Evolutionary conservation across 2,113 vertebrate species (phyloP).

Genomic region (Saguinus midas): DNA sequence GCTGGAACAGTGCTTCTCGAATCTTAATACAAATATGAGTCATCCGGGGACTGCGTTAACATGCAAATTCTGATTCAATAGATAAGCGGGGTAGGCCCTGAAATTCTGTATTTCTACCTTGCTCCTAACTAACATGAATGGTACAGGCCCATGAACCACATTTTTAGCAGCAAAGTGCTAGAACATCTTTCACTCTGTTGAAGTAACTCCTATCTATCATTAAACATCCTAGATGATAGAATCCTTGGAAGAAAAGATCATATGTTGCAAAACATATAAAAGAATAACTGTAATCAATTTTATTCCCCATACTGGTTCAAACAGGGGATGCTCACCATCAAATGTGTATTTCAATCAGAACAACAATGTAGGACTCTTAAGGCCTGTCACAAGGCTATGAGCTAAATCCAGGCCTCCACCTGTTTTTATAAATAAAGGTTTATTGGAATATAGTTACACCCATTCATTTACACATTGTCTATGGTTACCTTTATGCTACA

Average conservation of each 20-base stretch:
- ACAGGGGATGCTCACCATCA: neutral
- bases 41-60: neutral
- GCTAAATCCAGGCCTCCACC: neutral
- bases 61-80: neutral
- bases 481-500: neutral
- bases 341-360: neutral
- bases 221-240: neutral
- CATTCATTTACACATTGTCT: neutral
- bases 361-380: neutral
- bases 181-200: neutral
- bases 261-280: neutral
- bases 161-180: neutral
- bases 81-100: neutral
- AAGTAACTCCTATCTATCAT: neutral
- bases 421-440: conserved; percentile 53
- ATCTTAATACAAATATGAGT: neutral
- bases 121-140: neutral
- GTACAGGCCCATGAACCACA: neutral
- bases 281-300: neutral
- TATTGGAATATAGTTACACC: neutral
- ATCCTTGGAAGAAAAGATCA: neutral
- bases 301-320: neutral
- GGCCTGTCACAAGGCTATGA: neutral
- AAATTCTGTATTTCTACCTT: neutral
- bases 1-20: neutral